Percentiles rank a stretch among this genome's conserved stretches.
phyloP scores from a whole-genome alignment of 2,797 vertebrate species.

The Aldrovandia affinis region DNA sequence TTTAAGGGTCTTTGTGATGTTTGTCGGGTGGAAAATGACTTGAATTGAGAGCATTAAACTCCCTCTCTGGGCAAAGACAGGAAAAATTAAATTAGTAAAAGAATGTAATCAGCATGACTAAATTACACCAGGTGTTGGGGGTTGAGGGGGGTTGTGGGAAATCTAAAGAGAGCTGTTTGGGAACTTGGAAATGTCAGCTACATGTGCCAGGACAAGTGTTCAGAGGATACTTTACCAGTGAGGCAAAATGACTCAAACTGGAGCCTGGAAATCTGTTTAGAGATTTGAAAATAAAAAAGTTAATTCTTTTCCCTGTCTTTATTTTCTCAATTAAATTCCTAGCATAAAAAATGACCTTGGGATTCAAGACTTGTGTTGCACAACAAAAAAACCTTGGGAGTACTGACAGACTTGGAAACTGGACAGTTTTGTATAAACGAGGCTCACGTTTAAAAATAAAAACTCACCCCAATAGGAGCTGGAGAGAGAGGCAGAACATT shows the following conservation, averaged over 20 bases:
- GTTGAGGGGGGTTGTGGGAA: constrained; percentile 48
- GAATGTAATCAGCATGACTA: constrained; percentile 70
- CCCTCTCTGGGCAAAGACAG: constrained; percentile 45
- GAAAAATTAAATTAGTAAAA: constrained; percentile 68
- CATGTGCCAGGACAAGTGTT: constrained; percentile 37
- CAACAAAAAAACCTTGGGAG: constrained; percentile 26
- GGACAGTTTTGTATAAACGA: background rate
- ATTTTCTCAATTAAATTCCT: constrained; percentile 54
- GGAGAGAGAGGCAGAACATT: constrained; percentile 35
- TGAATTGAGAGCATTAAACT: constrained; percentile 44
- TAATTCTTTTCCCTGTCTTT: background rate
- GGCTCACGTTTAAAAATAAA: no score
- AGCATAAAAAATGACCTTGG: constrained; percentile 38
- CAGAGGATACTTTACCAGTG: constrained; percentile 52
- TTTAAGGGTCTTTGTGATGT: constrained; percentile 53
- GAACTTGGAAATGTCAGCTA: constrained; percentile 51
- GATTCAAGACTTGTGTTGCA: constrained; percentile 9
- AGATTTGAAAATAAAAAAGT: constrained; percentile 48
- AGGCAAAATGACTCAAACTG: constrained; percentile 56
- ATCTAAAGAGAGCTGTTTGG: constrained; percentile 57
- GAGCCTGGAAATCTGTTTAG: constrained; percentile 61
- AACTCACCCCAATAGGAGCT: background rate
- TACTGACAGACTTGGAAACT: background rate
- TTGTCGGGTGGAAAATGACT: constrained; percentile 56
- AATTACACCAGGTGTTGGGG: constrained; percentile 62